phyloP scores from a whole-genome alignment of 2,888 invertebrate species.

The Plusia festucae region DNA sequence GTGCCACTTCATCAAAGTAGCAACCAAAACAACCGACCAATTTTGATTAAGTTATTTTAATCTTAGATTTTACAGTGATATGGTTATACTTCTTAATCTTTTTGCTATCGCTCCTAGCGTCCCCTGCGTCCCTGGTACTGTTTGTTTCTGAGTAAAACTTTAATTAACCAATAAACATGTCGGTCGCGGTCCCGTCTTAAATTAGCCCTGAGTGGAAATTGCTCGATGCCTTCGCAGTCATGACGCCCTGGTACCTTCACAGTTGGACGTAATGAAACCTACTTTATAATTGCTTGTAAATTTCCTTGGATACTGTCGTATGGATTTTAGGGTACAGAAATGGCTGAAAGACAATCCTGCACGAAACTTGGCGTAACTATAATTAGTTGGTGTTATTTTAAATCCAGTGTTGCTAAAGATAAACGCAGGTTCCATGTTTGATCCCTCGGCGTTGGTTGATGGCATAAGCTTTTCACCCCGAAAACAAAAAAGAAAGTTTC shows the following conservation, averaged over 20 bases:
- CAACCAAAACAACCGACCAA: background rate
- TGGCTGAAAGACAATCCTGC: constrained; percentile 1
- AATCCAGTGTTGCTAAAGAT: no score
- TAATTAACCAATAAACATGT: constrained; percentile 90
- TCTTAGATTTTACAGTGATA: background rate
- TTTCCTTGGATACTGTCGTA: constrained; percentile 53
- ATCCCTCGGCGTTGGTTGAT: no score
- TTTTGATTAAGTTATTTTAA: background rate
- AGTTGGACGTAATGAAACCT: constrained; percentile 57
- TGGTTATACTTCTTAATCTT: constrained; percentile 13
- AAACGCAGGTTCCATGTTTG: background rate
- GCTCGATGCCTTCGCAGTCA: constrained; percentile 63
- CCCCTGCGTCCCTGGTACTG: constrained; percentile 69
- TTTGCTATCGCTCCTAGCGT: constrained; percentile 68
- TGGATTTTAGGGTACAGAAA: constrained; percentile 47
- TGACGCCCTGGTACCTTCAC: constrained; percentile 61
- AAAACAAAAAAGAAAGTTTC: no score
- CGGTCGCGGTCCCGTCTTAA: constrained; percentile 82
- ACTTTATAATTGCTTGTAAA: constrained; percentile 61
- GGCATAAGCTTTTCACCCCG: no score
- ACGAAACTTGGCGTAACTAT: background rate
- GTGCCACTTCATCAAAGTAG: background rate
- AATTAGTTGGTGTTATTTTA: background rate
- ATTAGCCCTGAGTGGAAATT: constrained; percentile 77
- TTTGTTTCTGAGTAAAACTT: constrained; percentile 88